These are phyloP conservation scores for Ormyrus rosae DNA, from an alignment of 2,888 invertebrate species.

Conservation along the genomic window DNA sequence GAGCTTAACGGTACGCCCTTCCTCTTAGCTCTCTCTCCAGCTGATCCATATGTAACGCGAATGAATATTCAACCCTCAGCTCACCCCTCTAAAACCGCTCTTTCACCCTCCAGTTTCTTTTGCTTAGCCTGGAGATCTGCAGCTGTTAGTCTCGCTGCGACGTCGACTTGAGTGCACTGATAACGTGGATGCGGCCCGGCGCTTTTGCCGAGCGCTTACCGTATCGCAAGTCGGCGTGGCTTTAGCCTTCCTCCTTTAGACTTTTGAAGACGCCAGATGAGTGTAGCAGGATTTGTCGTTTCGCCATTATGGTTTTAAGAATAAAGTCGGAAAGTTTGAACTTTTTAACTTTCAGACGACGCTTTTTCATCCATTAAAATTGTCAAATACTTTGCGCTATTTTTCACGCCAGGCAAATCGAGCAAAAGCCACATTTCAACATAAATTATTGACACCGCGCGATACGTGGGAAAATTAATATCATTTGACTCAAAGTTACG, in stretches of 20 bases:
- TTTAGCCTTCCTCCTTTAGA: background rate
- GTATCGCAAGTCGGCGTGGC: slow-evolving; percentile 2
- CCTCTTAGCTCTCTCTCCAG: slow-evolving; percentile 60
- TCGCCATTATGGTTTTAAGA: too few species aligned
- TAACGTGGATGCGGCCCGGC: slow-evolving; percentile 60
- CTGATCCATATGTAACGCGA: slow-evolving; percentile 75
- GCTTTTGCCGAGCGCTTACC: slow-evolving; percentile 36
- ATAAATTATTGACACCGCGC: slow-evolving; percentile 31
- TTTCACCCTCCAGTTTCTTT: slow-evolving; percentile 21
- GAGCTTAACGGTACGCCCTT: slow-evolving; percentile 9
- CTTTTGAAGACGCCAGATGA: too few species aligned
- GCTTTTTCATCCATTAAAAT: background rate
- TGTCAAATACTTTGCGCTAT: background rate
- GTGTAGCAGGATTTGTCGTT: too few species aligned
- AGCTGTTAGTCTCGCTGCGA: slow-evolving; percentile 48
- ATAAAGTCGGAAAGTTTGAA: too few species aligned
- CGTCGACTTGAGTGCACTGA: slow-evolving; percentile 65
- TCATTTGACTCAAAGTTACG: slow-evolving; percentile 56
- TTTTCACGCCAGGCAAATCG: background rate
- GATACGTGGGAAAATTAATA: slow-evolving; percentile 46
- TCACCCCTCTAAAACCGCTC: slow-evolving; percentile 57
- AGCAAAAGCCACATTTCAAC: background rate
- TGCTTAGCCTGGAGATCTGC: slow-evolving; percentile 57
- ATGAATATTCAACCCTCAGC: slow-evolving; percentile 74
- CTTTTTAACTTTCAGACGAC: too few species aligned